A percentile compares a stretch with the other conserved stretches of the same genome.
Conservation (phyloP, 2,888 invertebrate species). For the Pilophorus perplexus region DNA sequence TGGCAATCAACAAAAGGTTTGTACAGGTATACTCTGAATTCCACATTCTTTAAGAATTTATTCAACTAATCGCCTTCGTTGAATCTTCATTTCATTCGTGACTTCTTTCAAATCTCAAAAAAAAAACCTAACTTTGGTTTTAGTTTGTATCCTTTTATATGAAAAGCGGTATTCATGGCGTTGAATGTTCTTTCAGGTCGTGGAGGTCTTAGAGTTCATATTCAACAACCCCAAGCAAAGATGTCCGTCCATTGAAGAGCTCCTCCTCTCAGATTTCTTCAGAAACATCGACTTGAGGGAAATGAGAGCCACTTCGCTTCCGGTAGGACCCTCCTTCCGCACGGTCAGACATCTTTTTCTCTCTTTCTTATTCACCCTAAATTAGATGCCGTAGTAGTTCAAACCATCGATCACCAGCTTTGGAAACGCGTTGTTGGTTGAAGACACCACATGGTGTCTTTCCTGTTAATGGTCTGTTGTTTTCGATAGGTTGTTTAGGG, state of each 20-base stretch:
- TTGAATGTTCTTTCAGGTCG: constrained; percentile 63
- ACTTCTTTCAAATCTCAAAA: too few relatives aligned
- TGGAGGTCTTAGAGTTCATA: constrained; percentile 73
- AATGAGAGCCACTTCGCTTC: constrained; percentile 77
- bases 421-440: neutral
- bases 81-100: too few relatives aligned
- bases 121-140: too few relatives aligned
- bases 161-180: too few relatives aligned
- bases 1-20: too few relatives aligned
- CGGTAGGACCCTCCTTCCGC: constrained; percentile 56
- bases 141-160: too few relatives aligned
- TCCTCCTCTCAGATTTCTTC: constrained; percentile 80
- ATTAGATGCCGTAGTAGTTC: neutral
- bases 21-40: too few relatives aligned
- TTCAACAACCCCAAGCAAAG: constrained; percentile 67
- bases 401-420: constrained; percentile 1
- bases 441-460: too few relatives aligned
- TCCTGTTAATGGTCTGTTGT: too few relatives aligned
- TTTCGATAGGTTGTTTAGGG: too few relatives aligned
- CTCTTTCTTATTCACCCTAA: neutral
- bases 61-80: too few relatives aligned
- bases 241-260: constrained; percentile 74
- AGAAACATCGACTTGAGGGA: constrained; percentile 84
- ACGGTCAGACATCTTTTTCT: constrained; percentile 25
- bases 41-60: too few relatives aligned